Conservation (phyloP, 1,140 invertebrate genomes). For the Babylonia areolata region DNA sequence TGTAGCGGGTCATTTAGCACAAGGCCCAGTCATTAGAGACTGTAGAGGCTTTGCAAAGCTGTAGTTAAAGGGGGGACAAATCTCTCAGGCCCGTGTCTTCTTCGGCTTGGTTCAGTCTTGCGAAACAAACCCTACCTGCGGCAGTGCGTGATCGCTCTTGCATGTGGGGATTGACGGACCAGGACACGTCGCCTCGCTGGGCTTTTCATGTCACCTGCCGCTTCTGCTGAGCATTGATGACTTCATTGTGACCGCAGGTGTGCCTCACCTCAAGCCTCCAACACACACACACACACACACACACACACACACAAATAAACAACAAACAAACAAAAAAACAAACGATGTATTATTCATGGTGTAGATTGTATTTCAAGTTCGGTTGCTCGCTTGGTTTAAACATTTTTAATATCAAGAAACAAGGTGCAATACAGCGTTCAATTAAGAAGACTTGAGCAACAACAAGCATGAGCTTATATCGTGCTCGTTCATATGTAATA, state of each 20-base stretch:
- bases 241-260: background rate
- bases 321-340: too few species aligned
- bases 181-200: background rate
- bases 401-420: too few species aligned
- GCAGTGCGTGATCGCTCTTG: background rate
- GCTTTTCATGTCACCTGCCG: background rate
- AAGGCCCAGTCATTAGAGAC: background rate
- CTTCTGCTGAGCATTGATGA: background rate
- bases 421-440: too few species aligned
- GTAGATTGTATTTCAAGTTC: too few species aligned
- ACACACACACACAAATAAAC: too few species aligned
- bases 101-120: background rate
- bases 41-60: background rate
- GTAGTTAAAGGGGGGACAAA: background rate
- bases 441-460: too few species aligned
- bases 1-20: constrained; percentile 2
- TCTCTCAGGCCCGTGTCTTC: background rate
- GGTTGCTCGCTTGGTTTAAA: too few species aligned
- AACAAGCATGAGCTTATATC: too few species aligned
- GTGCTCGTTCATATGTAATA: too few species aligned
- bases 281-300: too few species aligned
- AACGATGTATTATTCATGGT: too few species aligned
- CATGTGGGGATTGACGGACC: background rate
- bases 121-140: background rate
- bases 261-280: too few species aligned